phyloP scores from a whole-genome alignment of 2,888 invertebrate species.

The Hydriomena furcata region DNA sequence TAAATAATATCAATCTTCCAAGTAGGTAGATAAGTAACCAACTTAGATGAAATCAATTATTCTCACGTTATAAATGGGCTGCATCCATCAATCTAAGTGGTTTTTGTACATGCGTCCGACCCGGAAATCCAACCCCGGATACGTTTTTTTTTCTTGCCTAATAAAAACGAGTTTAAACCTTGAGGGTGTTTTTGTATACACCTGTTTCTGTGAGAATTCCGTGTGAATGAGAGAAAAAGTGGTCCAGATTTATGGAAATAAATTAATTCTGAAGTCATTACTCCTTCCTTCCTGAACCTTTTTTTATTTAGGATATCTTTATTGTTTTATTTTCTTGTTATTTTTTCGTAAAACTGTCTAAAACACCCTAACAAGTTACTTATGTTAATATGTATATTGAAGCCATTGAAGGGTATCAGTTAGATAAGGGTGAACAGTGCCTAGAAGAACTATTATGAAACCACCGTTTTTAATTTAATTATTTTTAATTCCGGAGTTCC shows the following conservation, averaged over 20 bases:
- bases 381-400: too few relatives aligned
- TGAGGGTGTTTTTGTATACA: constrained; percentile 65
- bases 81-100: constrained; percentile 59
- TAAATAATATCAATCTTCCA: too few relatives aligned
- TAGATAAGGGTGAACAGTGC: too few relatives aligned
- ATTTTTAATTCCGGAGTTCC: too few relatives aligned
- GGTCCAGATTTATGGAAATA: constrained; percentile 44
- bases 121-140: constrained; percentile 76
- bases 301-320: not conserved
- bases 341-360: too few relatives aligned
- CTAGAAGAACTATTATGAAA: too few relatives aligned
- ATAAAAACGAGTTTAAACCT: constrained; percentile 69
- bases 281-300: not conserved
- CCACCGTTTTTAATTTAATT: too few relatives aligned
- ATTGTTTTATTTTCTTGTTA: too few relatives aligned
- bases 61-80: constrained; percentile 53
- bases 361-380: too few relatives aligned
- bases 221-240: constrained; percentile 49
- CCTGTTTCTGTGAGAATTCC: constrained; percentile 72
- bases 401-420: too few relatives aligned
- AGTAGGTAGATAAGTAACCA: too few relatives aligned
- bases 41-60: constrained; percentile 27
- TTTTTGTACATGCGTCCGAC: constrained; percentile 58
- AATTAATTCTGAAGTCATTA: not conserved
- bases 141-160: constrained; percentile 48